phyloP scores from a whole-genome alignment of 2,113 vertebrate genomes.

The Leucoraja erinaceus region DNA sequence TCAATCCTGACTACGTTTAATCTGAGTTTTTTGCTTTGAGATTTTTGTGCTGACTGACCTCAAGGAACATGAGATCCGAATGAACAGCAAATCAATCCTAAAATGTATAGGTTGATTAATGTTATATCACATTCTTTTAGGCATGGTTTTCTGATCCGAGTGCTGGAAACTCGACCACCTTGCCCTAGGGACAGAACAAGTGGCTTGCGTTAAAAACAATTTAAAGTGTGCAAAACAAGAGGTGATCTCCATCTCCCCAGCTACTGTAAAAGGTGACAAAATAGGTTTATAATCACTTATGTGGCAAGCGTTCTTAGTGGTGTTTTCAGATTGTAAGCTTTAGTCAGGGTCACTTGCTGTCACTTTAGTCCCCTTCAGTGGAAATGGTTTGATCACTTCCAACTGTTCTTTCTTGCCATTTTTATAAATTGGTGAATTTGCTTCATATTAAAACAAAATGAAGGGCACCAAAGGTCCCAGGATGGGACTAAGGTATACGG shows the following conservation, averaged over 20 bases:
- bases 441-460: not conserved
- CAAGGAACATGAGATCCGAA: not conserved
- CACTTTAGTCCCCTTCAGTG: not conserved
- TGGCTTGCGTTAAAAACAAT: slow-evolving; percentile 2
- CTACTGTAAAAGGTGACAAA: not conserved
- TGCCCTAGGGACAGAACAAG: not conserved
- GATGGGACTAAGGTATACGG: not conserved
- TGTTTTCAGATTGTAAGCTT: not conserved
- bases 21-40: not conserved
- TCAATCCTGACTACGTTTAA: not conserved
- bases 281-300: slow-evolving; percentile 7
- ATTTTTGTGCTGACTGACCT: not conserved
- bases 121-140: not conserved
- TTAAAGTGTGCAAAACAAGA: not conserved
- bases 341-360: not conserved
- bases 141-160: not conserved
- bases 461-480: not conserved
- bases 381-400: not conserved
- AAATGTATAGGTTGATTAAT: not conserved
- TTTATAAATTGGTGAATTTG: not conserved
- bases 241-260: not conserved
- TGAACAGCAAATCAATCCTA: not conserved
- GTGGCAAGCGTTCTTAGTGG: not conserved
- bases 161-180: not conserved
- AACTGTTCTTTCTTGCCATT: not conserved